A percentile compares a stretch with the other conserved stretches of the same genome.
Evolutionary conservation across 2,888 invertebrate genomes (phyloP).

Genomic region (Bimastos eiseni): DNA sequence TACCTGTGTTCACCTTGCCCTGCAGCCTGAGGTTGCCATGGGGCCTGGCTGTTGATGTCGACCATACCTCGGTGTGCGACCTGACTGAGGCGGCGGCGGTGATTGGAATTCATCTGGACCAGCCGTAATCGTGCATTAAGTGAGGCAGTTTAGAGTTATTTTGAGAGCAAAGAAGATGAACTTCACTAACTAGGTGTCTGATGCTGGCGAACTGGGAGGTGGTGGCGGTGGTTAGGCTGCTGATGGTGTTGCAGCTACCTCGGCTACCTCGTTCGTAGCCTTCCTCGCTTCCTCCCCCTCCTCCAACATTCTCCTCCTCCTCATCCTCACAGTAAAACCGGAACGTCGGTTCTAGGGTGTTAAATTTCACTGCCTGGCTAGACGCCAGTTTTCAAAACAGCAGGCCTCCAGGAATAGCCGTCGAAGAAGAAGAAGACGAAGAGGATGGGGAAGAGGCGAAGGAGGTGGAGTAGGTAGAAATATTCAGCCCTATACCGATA

Average conservation of each 20-base stretch:
- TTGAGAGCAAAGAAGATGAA: conserved; percentile 20
- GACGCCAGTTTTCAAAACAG: conserved; percentile 25
- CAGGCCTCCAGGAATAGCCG: conserved; percentile 21
- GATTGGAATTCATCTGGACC: neutral
- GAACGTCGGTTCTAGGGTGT: conserved; percentile 24
- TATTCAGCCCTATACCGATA: neutral
- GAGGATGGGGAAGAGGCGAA: neutral
- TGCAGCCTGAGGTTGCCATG: no score
- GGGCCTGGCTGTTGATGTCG: neutral
- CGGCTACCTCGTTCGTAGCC: neutral
- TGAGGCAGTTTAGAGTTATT: conserved; percentile 17
- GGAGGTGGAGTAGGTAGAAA: neutral
- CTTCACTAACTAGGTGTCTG: neutral
- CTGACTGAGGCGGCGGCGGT: neutral
- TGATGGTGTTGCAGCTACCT: neutral
- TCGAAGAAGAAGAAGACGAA: neutral
- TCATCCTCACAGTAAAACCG: conserved; percentile 19
- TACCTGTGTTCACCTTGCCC: neutral
- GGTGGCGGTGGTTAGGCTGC: neutral
- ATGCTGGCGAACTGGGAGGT: conserved; percentile 15
- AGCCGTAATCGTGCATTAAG: conserved; percentile 9
- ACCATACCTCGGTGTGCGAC: neutral
- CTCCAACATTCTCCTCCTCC: neutral
- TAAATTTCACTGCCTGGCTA: conserved; percentile 23
- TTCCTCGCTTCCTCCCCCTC: neutral